Percentiles rank a stretch among this genome's conserved stretches.
These are phyloP conservation scores for Coracias cyanogaster DNA, from an alignment of 2,797 vertebrate species.

Conservation along the genomic window DNA sequence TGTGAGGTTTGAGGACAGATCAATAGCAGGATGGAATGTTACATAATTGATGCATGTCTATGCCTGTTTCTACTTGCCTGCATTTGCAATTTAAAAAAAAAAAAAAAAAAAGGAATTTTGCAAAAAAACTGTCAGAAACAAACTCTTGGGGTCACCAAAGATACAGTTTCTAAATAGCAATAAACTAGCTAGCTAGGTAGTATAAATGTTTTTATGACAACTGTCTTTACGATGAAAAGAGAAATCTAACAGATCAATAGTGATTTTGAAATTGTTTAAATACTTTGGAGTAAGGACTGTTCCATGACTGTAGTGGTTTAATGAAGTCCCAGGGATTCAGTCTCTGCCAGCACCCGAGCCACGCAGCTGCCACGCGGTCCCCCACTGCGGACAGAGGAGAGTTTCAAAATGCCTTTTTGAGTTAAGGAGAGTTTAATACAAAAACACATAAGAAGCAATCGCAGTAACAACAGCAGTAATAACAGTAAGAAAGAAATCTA, in stretches of 20 bases:
- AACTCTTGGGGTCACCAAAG: background rate
- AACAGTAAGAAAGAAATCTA: no score
- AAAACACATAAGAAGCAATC: no score
- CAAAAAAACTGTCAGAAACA: background rate
- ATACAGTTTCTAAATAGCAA: background rate
- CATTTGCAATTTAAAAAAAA: background rate
- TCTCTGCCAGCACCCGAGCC: no score
- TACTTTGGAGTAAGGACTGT: background rate
- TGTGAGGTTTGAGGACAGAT: constrained; percentile 16
- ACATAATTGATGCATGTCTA: background rate
- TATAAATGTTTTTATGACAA: background rate
- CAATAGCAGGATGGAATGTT: background rate
- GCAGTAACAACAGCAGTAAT: no score
- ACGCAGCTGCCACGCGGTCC: no score
- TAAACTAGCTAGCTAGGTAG: background rate
- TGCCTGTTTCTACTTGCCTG: background rate
- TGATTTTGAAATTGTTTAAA: constrained; percentile 16
- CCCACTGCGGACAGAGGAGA: no score
- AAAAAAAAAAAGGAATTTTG: background rate
- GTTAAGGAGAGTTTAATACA: no score
- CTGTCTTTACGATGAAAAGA: background rate
- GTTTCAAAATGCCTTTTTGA: no score
- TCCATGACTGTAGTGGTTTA: no score
- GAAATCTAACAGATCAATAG: constrained; percentile 8
- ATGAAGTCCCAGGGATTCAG: no score